Evolutionary conservation across 2,888 invertebrate genomes (phyloP), one percentile per base, ranked within the genome.

Genomic region (Pachydiplax longipennis): DNA sequence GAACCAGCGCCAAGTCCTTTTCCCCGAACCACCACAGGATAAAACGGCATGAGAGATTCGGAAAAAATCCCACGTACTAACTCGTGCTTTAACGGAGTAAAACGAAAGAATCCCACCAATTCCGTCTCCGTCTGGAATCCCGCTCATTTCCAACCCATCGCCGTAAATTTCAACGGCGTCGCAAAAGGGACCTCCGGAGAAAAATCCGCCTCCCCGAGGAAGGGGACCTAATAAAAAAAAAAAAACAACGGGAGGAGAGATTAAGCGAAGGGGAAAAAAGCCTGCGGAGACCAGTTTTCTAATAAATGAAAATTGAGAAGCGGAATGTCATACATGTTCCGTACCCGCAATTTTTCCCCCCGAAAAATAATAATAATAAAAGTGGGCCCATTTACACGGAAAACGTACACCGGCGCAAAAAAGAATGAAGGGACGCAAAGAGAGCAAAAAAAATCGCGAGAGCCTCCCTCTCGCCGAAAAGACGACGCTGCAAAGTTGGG

Each of bases 271-370:
- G 6, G 73, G 25, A 15, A 31, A 73, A 73, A 65, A 65, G 1
- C 25, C 65, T n/a, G 8, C n/a, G 25, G 65, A 65, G 73, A 73
- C 73, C 73, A 73, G 73, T 73, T 73, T 31, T 73, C 73, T 25
- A 73, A 73, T 73, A 73, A 73, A 73, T 73, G 73, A 73, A 73
- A 73, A 73, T 73, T 73, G 73, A 73, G 73, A 73, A 73, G 73
- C 73, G 73, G 73, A 73, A 73, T 73, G 73, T 31, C 25, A 73
- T 73, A 73, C 73, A 73, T 31, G 73, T 25, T 73, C 31, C 25
- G 73, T 73, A 73, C 25, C 73, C 73, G 73, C 25, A 31, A 31
- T 73, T 73, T 73, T 31, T 73, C 31, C 25, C 73, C 25, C 13
- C 5, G 15, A 73, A 73, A 73, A 61, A 61, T 5, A n/a, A 61